A percentile compares a stretch with the other conserved stretches of the same genome.
Conservation (phyloP, 2,797 vertebrate species). For the Paedocypris micromegethes region DNA sequence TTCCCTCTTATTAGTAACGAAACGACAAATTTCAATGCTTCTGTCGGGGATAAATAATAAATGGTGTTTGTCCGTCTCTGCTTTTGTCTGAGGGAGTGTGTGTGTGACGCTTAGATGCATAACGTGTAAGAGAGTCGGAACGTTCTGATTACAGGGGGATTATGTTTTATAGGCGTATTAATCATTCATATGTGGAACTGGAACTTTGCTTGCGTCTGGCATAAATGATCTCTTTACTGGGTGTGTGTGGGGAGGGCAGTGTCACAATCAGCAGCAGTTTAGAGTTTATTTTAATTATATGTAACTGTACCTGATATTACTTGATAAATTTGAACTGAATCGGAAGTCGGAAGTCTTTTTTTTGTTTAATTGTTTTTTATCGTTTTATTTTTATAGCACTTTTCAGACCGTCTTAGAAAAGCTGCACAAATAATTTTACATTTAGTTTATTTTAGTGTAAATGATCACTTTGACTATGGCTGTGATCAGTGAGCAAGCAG, state of each 20-base stretch:
- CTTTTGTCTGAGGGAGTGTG: conserved; percentile 30
- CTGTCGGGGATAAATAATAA: conserved; percentile 64
- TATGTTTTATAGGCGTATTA: conserved; percentile 57
- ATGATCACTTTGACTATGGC: no score
- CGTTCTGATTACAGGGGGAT: conserved; percentile 57
- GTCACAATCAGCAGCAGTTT: no score
- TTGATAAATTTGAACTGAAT: no score
- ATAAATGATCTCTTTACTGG: conserved; percentile 50
- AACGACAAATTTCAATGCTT: conserved; percentile 59
- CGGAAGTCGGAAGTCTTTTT: no score
- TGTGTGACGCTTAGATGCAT: conserved; percentile 19
- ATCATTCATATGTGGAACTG: conserved; percentile 61
- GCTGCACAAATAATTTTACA: no score
- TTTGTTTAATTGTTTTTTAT: background rate
- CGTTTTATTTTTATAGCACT: background rate
- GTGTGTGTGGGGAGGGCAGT: background rate
- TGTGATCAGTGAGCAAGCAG: no score
- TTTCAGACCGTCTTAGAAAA: background rate
- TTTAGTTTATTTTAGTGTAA: no score
- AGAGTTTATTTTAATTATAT: no score
- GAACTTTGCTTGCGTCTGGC: conserved; percentile 56
- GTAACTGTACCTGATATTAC: no score
- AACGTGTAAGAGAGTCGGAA: conserved; percentile 32
- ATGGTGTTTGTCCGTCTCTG: conserved; percentile 54
- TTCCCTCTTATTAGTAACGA: conserved; percentile 52